phyloP scores from a whole-genome alignment of 2,888 invertebrate genomes.

The Brachypalpus laphriformis region DNA sequence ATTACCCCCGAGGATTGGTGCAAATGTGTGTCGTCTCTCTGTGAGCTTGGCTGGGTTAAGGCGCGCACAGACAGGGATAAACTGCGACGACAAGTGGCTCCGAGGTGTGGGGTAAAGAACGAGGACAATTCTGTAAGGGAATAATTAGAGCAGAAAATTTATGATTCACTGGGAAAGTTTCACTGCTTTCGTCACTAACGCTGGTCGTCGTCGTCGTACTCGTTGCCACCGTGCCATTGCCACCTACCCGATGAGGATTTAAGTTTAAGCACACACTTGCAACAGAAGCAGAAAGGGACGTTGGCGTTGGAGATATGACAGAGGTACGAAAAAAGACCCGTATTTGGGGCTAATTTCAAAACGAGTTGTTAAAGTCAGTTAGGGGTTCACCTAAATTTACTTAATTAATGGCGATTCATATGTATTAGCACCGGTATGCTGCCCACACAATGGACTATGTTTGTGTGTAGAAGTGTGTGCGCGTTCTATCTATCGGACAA shows the following conservation, averaged over 20 bases:
- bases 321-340: neutral
- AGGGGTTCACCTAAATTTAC: constrained; percentile 60
- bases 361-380: constrained; percentile 54
- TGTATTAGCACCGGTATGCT: neutral
- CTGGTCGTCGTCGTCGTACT: constrained; percentile 6
- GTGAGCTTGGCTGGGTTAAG: constrained; percentile 10
- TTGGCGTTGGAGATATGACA: constrained; percentile 11
- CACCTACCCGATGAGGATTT: constrained; percentile 3
- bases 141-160: constrained; percentile 73
- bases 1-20: constrained; percentile 62
- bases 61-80: constrained; percentile 57
- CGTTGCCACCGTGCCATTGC: neutral
- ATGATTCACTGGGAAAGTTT: constrained; percentile 68
- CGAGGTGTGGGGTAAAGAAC: constrained; percentile 29
- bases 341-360: constrained; percentile 45
- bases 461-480: neutral
- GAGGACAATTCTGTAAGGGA: constrained; percentile 68
- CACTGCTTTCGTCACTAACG: constrained; percentile 52
- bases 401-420: constrained; percentile 62
- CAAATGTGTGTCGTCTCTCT: constrained; percentile 37
- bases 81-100: constrained; percentile 47
- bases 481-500: constrained; percentile 12
- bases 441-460: constrained; percentile 14
- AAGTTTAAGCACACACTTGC: constrained; percentile 53
- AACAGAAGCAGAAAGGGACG: constrained; percentile 37